phyloP scores from a whole-genome alignment of 1,140 invertebrate species.

The Eurosta solidaginis region DNA sequence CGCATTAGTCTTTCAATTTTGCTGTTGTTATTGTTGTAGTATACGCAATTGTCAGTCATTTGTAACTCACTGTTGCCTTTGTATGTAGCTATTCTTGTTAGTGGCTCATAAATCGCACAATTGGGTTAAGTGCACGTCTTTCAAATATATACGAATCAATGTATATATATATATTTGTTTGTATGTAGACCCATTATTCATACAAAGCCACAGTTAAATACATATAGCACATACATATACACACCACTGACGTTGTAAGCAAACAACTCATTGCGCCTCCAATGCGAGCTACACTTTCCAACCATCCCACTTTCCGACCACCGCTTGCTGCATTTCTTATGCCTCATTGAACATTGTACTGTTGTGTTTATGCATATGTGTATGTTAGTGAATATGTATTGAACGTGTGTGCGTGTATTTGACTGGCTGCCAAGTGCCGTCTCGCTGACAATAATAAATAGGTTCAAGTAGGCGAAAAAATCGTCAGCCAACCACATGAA shows the following conservation, averaged over 20 bases:
- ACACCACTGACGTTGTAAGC: background rate
- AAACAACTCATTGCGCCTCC: background rate
- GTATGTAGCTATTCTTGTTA: background rate
- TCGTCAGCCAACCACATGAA: background rate
- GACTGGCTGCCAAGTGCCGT: slow-evolving; percentile 14
- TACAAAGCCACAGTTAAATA: background rate
- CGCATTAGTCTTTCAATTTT: background rate
- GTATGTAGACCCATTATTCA: background rate
- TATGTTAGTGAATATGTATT: background rate
- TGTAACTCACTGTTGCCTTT: background rate
- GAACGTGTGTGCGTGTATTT: background rate
- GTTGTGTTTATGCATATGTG: background rate
- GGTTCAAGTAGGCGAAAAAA: slow-evolving; percentile 23
- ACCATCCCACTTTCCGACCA: background rate
- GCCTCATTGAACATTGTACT: background rate
- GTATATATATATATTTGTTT: background rate
- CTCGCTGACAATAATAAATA: background rate
- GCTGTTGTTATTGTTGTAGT: background rate
- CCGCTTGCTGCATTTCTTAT: background rate
- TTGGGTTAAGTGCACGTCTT: slow-evolving; percentile 28
- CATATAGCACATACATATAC: background rate
- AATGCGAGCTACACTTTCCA: background rate
- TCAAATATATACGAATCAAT: background rate
- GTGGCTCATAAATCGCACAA: slow-evolving; percentile 21
- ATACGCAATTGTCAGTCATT: background rate